Percentiles rank a stretch among this genome's conserved stretches.
These are phyloP conservation scores for Andrena bucephala DNA, from an alignment of 2,888 invertebrate species.

Conservation along the genomic window DNA sequence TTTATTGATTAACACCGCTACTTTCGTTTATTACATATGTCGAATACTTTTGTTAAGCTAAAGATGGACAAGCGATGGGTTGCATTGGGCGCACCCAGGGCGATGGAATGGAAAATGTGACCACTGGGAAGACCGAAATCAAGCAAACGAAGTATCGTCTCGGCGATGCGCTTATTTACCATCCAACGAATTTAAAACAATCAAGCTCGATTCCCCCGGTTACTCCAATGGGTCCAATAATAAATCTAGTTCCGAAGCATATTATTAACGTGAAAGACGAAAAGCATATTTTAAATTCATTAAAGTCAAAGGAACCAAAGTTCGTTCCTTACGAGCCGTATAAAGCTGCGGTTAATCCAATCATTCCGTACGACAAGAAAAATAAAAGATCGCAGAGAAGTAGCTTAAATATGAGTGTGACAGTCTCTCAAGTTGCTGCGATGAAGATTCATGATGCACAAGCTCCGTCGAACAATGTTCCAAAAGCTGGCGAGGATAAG, in stretches of 20 bases:
- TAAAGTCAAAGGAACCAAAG: constrained; percentile 90
- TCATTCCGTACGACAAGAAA: constrained; percentile 86
- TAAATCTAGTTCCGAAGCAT: constrained; percentile 88
- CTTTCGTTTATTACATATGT: background rate
- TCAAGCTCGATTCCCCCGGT: constrained; percentile 83
- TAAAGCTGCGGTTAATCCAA: constrained; percentile 93
- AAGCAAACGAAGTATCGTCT: constrained; percentile 78
- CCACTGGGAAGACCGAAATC: constrained; percentile 69
- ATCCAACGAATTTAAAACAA: constrained; percentile 83
- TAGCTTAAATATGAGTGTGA: constrained; percentile 88
- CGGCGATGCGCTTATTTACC: constrained; percentile 84
- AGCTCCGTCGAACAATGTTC: constrained; percentile 41
- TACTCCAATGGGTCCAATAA: constrained; percentile 87
- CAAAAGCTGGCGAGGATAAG: constrained; percentile 56
- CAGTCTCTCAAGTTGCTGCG: constrained; percentile 90
- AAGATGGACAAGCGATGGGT: constrained; percentile 74
- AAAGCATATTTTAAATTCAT: constrained; percentile 79
- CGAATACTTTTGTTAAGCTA: constrained; percentile 23
- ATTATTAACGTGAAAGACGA: constrained; percentile 87
- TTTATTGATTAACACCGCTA: background rate
- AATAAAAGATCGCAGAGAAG: constrained; percentile 85
- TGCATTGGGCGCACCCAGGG: constrained; percentile 88
- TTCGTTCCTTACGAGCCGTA: constrained; percentile 96
- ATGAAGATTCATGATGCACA: constrained; percentile 87
- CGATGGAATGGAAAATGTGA: constrained; percentile 91